Conservation (phyloP, 2,113 vertebrate genomes). For the Mobula birostris region DNA sequence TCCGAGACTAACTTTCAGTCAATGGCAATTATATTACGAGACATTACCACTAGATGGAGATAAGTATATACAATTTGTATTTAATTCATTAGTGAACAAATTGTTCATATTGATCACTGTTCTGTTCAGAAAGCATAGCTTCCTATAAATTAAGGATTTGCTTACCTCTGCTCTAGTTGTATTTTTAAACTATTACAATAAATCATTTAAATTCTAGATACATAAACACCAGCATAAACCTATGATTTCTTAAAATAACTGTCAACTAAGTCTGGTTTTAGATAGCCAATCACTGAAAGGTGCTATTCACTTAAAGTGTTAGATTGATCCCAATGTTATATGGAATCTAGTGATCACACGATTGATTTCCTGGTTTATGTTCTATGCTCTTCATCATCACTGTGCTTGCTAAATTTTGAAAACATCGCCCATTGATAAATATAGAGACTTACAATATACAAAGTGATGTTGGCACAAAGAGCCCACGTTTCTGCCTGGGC, state of each 20-base stretch:
- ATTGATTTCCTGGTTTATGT: background rate
- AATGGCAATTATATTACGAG: background rate
- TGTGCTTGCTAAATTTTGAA: background rate
- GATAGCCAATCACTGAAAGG: background rate
- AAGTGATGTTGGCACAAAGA: background rate
- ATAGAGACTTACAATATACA: background rate
- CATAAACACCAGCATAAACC: background rate
- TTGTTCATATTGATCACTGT: background rate
- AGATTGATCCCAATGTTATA: background rate
- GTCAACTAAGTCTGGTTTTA: background rate
- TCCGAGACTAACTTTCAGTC: background rate
- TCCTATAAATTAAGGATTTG: background rate
- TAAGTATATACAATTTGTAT: conserved; percentile 3
- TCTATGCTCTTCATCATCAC: background rate
- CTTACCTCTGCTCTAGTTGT: background rate
- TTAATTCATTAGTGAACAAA: background rate
- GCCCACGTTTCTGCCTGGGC: background rate
- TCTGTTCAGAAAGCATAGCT: background rate
- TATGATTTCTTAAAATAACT: background rate
- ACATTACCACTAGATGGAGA: conserved; percentile 21
- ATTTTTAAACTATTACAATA: background rate
- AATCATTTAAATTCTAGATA: background rate
- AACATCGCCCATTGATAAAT: background rate
- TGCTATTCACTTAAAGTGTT: background rate
- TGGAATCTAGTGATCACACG: background rate